These are phyloP conservation scores for Ormia ochracea DNA, from an alignment of 2,888 invertebrate species.

Conservation along the genomic window DNA sequence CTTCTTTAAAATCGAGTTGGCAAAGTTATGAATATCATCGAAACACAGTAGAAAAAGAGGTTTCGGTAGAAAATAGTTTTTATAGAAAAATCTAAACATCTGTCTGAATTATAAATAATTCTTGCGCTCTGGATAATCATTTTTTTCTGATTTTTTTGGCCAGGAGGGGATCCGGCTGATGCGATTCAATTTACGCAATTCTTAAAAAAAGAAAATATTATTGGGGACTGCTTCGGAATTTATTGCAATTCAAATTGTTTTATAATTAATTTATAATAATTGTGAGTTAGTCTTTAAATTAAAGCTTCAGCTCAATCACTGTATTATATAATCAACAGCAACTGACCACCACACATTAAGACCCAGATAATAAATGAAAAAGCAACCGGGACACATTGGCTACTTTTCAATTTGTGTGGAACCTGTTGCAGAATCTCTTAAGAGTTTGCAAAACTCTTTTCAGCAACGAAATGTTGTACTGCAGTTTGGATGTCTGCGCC, in stretches of 20 bases:
- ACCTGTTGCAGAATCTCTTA: slow-evolving; percentile 52
- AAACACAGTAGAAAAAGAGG: too few species aligned
- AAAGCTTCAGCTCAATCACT: neutral
- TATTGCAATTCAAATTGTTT: neutral
- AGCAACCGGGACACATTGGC: slow-evolving; percentile 11
- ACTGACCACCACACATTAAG: slow-evolving; percentile 8
- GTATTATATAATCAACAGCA: slow-evolving; percentile 31
- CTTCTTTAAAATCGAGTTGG: too few species aligned
- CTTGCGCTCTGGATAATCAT: neutral
- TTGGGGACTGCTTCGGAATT: neutral
- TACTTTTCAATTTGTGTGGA: slow-evolving; percentile 22
- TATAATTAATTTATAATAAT: neutral
- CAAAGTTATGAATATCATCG: too few species aligned
- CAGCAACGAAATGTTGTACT: neutral
- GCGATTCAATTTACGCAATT: neutral
- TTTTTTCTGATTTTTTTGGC: too few species aligned
- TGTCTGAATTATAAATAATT: too few species aligned
- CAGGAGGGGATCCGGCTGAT: too few species aligned
- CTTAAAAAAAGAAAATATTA: too few species aligned
- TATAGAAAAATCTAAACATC: too few species aligned
- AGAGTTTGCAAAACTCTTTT: slow-evolving; percentile 9
- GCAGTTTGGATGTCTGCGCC: neutral
- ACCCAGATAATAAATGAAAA: slow-evolving; percentile 13
- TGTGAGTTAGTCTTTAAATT: neutral
- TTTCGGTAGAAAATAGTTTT: too few species aligned